phyloP scores from a whole-genome alignment of 1,140 invertebrate species.

The Meloidogyne exigua region DNA sequence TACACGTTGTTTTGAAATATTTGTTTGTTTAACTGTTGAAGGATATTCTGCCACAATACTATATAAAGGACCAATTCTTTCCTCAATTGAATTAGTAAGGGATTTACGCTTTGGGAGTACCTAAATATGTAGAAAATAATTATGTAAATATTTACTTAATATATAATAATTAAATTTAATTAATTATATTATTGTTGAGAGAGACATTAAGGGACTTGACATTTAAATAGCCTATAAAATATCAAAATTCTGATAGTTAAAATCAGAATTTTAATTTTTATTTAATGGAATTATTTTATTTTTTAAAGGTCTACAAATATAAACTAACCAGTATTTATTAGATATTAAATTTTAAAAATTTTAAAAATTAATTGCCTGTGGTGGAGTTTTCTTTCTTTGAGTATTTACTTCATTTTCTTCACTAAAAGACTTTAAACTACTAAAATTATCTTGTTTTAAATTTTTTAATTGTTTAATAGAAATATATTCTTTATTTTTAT shows the following conservation, averaged over 20 bases:
- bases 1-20: slow-evolving; percentile 10
- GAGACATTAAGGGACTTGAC: too few species aligned
- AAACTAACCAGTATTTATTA: too few species aligned
- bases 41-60: slow-evolving; percentile 3
- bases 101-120: slow-evolving; percentile 1
- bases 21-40: neutral
- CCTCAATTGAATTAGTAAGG: neutral
- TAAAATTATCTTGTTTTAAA: neutral
- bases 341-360: too few species aligned
- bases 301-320: too few species aligned
- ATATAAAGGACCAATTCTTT: slow-evolving; percentile 2
- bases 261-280: too few species aligned
- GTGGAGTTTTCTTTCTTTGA: slow-evolving; percentile 6
- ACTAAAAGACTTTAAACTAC: neutral
- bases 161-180: too few species aligned
- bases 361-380: neutral
- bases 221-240: too few species aligned
- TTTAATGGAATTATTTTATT: too few species aligned
- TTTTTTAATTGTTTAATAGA: neutral
- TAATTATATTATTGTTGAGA: too few species aligned
- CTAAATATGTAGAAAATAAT: neutral
- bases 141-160: neutral
- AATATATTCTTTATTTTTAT: neutral
- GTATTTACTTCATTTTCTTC: neutral
- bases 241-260: too few species aligned